phyloP scores from a whole-genome alignment of 1,140 invertebrate genomes.

The Ladona fulva region DNA sequence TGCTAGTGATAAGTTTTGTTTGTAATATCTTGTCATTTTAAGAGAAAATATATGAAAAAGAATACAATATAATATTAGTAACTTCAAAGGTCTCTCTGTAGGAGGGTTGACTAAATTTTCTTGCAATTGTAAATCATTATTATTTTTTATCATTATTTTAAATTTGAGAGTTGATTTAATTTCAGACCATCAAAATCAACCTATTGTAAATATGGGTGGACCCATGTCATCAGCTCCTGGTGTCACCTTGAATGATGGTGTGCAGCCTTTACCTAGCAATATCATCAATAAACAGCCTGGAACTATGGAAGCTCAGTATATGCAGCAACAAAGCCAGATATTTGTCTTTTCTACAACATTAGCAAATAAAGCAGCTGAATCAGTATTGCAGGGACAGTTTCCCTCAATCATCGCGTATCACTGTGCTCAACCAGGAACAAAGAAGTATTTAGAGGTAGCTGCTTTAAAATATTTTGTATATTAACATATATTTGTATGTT shows the following conservation, averaged over 20 bases:
- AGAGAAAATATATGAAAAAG: no score
- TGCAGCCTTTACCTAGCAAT: conserved; percentile 65
- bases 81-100: no score
- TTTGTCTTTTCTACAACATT: conserved; percentile 93
- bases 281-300: conserved; percentile 70
- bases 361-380: conserved; percentile 90
- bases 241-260: conserved; percentile 33
- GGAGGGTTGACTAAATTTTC: no score
- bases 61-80: no score
- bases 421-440: conserved; percentile 87
- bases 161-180: not conserved
- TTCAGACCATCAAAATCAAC: not conserved
- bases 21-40: no score
- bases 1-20: no score
- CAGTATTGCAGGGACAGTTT: conserved; percentile 78
- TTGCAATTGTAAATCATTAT: no score
- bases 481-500: no score
- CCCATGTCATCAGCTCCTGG: conserved; percentile 12
- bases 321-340: conserved; percentile 95
- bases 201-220: not conserved
- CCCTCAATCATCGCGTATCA: conserved; percentile 91
- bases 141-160: no score
- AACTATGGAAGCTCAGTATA: conserved; percentile 69
- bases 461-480: no score
- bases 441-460: conserved; percentile 83